Base-by-base conservation (phyloP, 2,113 vertebrate species). In the Chloroceryle aenea region DNA sequence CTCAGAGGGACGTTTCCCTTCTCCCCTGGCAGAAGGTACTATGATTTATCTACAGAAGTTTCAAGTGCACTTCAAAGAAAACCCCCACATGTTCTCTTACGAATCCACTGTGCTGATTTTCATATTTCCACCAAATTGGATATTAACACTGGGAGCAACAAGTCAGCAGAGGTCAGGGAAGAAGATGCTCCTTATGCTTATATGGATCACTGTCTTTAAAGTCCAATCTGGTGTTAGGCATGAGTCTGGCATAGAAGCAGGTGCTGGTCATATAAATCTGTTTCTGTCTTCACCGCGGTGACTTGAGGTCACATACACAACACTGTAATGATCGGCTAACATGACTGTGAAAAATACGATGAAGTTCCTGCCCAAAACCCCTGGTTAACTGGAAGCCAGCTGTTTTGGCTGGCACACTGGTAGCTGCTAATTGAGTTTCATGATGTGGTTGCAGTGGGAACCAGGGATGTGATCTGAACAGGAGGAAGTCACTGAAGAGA, bases 221-320 rank as follows among this genome's bases (percentile, higher is more conserved):
- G 12, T 85, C 67, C 42, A n/a, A 1, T 72, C 21, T 2, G 1
- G 0, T 40, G 81, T 85, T 36, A 82, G 48, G 47, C 6, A 1
- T n/a, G 32, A 47, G 27, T 77, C 71, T 23, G 26, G 83, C 88
- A 63, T 7, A 59, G 68, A 43, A 93, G 43, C 15, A 71, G 55
- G 5, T 4, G 5, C 45, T 83, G 48, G 36, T 87, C 10, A 4
- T 58, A 36, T 10, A 59, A 63, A 50, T 58, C 62, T 4, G 1
- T 72, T 92, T 78, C 36, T 87, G 26, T 26, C 56, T 82, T 75
- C 48, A 22, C 1, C 14, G 2, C 9, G 43, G 32, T 74, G 74
- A 45, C 30, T 0, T 0, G 12, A 68, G 45, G 26, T 85, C 21
- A 34, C 21, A 34, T 0, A 1, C 63, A 75, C 23, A 47, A 26